Evolutionary conservation across 2,113 vertebrate species (phyloP), one percentile per base, ranked within the genome.

Genomic region (Heterocephalus glaber): DNA sequence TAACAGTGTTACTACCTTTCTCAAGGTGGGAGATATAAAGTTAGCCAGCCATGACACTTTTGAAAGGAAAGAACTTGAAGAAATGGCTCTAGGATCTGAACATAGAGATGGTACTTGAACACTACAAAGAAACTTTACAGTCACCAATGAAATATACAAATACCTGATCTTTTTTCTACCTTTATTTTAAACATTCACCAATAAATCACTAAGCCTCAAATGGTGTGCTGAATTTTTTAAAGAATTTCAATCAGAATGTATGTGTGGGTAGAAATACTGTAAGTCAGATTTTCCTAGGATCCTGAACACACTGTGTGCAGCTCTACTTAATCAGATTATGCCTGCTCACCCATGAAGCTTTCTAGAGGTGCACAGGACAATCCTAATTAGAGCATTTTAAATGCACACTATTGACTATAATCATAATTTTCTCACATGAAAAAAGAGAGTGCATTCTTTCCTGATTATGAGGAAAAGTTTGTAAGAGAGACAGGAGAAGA

Each of bases 61-160:
- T 28, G 28, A 90, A 90, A 94, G 60, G 24, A 86, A 90, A 92
- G 76, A 81, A 44, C 7, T 16, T 9, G 38, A 82, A 77, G 82
- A 82, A 47, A 72, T 68, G 35, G 33, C 28, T 92, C 17, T 52
- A 80, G 28, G n/a, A 82, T 52, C 66, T 47, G 24, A 72, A 83
- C 8, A 72, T 2, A 92, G 19, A 79, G 4, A 33, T 20, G 70
- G 1, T 30, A 3, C 33, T 33, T 77, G 74, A 20, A 86, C 19
- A 49, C 24, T 60, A 70, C 5, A 13, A 68, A 85, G 10, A 35
- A n/a, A 44, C 28, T 38, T 81, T 28, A 26, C 9, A 13, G 54
- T 20, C 16, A 30, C 33, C 30, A 19, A 91, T 1, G 22, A 5
- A 65, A 66, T 61, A 58, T 89, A 63, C 2, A 86, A 85, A 56